Percentiles rank a stretch among this genome's conserved stretches.
Evolutionary conservation across 2,888 invertebrate genomes (phyloP).

Genomic region (Patella pellucida): DNA sequence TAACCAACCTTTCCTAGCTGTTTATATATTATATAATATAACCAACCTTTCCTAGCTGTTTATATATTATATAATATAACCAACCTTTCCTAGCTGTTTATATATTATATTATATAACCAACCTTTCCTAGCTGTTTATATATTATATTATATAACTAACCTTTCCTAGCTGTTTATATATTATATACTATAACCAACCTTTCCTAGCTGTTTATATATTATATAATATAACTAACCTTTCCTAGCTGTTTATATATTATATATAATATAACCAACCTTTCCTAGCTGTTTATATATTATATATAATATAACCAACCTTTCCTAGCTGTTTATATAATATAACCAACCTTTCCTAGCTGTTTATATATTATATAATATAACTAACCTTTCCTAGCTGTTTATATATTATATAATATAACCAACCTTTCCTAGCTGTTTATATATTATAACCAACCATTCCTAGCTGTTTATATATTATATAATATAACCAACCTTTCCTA

Average conservation of each 20-base stretch:
- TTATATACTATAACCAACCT: conserved; percentile 54
- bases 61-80: conserved; percentile 80
- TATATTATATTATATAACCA: too few species aligned
- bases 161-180: too few species aligned
- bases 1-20: too few species aligned
- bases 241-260: too few species aligned
- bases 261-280: conserved; percentile 56
- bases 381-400: too few species aligned
- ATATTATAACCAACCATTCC: conserved; percentile 79
- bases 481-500: conserved; percentile 58
- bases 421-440: conserved; percentile 75
- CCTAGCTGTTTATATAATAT: too few species aligned
- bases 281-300: conserved; percentile 76
- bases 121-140: conserved; percentile 76
- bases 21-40: too few species aligned
- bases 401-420: too few species aligned
- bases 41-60: conserved; percentile 73
- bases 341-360: conserved; percentile 71
- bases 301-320: conserved; percentile 79
- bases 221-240: conserved; percentile 79
- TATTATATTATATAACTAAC: conserved; percentile 79
- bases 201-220: conserved; percentile 77
- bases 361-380: conserved; percentile 80
- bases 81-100: too few species aligned
- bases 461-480: too few species aligned